phyloP scores from a whole-genome alignment of 2,113 vertebrate genomes.

The Phycodurus eques region DNA sequence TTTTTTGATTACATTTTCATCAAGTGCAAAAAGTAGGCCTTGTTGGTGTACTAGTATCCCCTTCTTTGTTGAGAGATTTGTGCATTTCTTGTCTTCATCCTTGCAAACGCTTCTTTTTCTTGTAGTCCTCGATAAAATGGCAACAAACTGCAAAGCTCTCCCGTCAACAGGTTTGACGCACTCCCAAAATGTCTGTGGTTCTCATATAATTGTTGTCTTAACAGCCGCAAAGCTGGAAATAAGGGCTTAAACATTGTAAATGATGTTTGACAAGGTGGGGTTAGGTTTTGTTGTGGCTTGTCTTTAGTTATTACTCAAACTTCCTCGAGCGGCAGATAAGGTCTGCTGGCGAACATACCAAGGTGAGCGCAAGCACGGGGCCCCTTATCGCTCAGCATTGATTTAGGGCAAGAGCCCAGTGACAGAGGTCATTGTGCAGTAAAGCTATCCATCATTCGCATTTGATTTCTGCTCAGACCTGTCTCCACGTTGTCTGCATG shows the following conservation, averaged over 20 bases:
- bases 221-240: constrained; percentile 61
- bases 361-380: constrained; percentile 72
- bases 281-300: constrained; percentile 89
- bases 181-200: constrained; percentile 73
- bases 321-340: constrained; percentile 86
- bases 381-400: constrained; percentile 79
- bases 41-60: no score
- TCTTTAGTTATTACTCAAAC: constrained; percentile 91
- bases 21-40: no score
- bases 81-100: no score
- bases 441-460: constrained; percentile 70
- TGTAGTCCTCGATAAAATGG: no score
- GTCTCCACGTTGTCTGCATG: constrained; percentile 71
- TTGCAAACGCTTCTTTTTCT: neutral
- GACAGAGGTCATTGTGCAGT: constrained; percentile 77
- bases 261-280: constrained; percentile 97
- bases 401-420: constrained; percentile 86
- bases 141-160: constrained; percentile 39
- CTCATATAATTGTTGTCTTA: constrained; percentile 89
- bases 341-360: constrained; percentile 75
- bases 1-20: no score
- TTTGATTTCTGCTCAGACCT: constrained; percentile 71
- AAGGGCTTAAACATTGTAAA: constrained; percentile 86
- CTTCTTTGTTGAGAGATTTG: no score
- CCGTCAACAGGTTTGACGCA: constrained; percentile 60